These are phyloP conservation scores for Hypothenemus hampei DNA, from an alignment of 1,140 invertebrate species.

Conservation along the genomic window DNA sequence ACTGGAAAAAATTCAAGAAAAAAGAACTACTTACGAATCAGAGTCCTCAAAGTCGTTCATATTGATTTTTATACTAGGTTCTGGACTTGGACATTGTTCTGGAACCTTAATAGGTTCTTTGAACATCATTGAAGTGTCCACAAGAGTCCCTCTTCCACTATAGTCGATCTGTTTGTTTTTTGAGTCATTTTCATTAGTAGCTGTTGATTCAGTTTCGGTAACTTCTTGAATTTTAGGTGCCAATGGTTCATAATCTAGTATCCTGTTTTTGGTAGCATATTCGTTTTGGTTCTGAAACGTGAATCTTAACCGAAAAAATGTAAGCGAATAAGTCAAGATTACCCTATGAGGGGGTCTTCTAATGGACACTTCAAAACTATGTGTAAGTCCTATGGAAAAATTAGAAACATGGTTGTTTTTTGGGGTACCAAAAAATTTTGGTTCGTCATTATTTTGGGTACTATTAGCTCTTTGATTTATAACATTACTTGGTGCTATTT, in stretches of 20 bases:
- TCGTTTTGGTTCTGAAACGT: conserved; percentile 11
- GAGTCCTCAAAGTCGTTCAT: conserved; percentile 56
- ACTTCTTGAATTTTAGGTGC: conserved; percentile 35
- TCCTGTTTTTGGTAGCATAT: conserved; percentile 1
- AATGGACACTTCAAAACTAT: conserved; percentile 63
- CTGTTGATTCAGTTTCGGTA: conserved; percentile 27
- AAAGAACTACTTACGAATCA: conserved; percentile 35
- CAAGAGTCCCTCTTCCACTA: conserved; percentile 36
- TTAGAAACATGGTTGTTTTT: conserved; percentile 55
- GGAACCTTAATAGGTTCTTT: conserved; percentile 52
- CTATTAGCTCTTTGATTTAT: conserved; percentile 24
- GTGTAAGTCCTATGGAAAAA: conserved; percentile 65
- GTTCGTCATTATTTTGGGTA: conserved; percentile 23
- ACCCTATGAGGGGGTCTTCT: conserved; percentile 42
- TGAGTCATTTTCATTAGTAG: conserved; percentile 5
- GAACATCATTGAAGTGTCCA: conserved; percentile 53
- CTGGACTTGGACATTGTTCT: conserved; percentile 52
- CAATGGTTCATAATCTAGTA: background rate
- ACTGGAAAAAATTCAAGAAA: no score
- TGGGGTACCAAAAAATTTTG: conserved; percentile 40
- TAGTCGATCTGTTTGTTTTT: conserved; percentile 33
- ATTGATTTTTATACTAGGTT: conserved; percentile 57
- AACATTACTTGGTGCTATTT: background rate
- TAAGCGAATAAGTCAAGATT: conserved; percentile 17
- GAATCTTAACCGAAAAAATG: conserved; percentile 21